Percentiles rank a stretch among this genome's conserved stretches.
Evolutionary conservation across 23 tunicate species (phyloP).

Genomic region (Trididemnum miniatum): DNA sequence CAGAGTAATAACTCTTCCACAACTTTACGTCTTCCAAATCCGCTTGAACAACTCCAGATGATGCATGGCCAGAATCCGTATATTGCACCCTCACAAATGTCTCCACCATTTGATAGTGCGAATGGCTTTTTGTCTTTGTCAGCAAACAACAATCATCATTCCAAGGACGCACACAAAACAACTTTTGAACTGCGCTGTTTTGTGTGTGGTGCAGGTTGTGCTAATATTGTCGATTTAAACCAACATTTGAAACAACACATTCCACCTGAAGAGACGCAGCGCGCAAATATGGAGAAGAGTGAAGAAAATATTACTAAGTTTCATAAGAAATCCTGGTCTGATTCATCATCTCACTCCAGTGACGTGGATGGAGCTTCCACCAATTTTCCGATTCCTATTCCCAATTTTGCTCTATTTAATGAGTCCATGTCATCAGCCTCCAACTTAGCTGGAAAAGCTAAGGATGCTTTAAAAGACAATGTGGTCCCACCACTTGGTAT

Average conservation of each 20-base stretch:
- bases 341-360: not conserved
- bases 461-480: not conserved
- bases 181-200: not conserved
- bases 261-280: not conserved
- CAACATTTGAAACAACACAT: not conserved
- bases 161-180: not conserved
- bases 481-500: not conserved
- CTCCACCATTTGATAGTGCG: not conserved
- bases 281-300: not conserved
- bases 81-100: not conserved
- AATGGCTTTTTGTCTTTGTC: not conserved
- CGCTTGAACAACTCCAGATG: not conserved
- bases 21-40: too few species aligned
- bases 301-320: not conserved
- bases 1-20: not conserved
- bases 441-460: not conserved
- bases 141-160: not conserved
- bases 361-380: not conserved
- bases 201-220: not conserved
- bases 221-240: not conserved
- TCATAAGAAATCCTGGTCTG: not conserved
- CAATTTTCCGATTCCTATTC: conserved; percentile 34
- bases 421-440: not conserved
- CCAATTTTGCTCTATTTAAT: conserved; percentile 14
- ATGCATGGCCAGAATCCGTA: not conserved